Percentiles rank a stretch among this genome's conserved stretches.
Evolutionary conservation across 2,113 vertebrate species (phyloP).

Genomic region (Apeltes quadracus): DNA sequence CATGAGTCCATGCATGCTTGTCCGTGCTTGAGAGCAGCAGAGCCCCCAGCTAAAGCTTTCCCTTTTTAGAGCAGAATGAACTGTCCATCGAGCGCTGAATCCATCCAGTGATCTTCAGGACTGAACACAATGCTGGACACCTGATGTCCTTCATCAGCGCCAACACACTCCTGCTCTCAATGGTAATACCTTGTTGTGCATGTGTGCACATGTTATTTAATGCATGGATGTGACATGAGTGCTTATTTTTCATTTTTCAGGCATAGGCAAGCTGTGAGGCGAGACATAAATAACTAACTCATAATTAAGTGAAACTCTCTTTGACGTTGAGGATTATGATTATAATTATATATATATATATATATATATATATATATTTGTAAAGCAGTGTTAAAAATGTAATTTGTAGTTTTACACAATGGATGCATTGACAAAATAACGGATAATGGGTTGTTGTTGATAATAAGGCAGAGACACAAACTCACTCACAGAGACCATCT

Average conservation of each 20-base stretch:
- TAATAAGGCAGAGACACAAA: conserved; percentile 2
- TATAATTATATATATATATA: too few relatives aligned
- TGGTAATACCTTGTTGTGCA: conserved; percentile 11
- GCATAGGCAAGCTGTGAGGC: background rate
- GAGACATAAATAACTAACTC: background rate
- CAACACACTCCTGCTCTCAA: conserved; percentile 34
- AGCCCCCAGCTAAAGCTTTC: conserved; percentile 56
- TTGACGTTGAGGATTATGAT: background rate
- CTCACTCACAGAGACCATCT: conserved; percentile 6
- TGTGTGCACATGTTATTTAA: background rate
- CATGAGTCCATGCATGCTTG: conserved; percentile 15
- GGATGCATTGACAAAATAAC: background rate
- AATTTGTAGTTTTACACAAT: background rate
- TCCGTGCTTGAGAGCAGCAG: conserved; percentile 3
- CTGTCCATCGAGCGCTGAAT: conserved; percentile 23
- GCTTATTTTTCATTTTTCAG: background rate
- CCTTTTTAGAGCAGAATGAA: conserved; percentile 41
- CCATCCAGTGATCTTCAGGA: conserved; percentile 33
- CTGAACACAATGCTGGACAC: conserved; percentile 25
- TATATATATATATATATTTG: too few relatives aligned
- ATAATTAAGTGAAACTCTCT: background rate
- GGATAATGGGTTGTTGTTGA: background rate
- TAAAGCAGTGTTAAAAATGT: background rate
- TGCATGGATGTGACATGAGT: background rate
- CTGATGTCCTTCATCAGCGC: conserved; percentile 45